phyloP scores from a whole-genome alignment of 1,140 invertebrate genomes.

The Archivesica marissinica region DNA sequence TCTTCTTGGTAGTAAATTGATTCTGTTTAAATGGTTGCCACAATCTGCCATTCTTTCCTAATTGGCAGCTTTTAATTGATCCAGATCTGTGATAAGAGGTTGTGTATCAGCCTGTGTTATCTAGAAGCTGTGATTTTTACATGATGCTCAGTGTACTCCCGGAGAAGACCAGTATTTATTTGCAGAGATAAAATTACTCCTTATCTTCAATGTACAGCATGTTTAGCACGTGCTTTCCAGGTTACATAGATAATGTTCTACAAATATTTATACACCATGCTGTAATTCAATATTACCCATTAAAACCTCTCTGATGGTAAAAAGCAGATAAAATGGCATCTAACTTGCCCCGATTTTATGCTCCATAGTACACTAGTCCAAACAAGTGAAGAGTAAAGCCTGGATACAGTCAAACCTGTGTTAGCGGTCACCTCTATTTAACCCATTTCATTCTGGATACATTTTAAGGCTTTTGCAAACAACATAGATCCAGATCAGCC shows the following conservation, averaged over 20 bases:
- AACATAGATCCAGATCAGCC: too few relatives aligned
- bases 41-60: slow-evolving; percentile 19
- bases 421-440: too few relatives aligned
- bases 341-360: too few relatives aligned
- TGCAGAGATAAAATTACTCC: slow-evolving; percentile 35
- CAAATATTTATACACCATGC: slow-evolving; percentile 54
- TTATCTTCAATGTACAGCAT: slow-evolving; percentile 28
- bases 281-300: slow-evolving; percentile 32
- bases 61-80: slow-evolving; percentile 59
- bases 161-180: slow-evolving; percentile 26
- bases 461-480: too few relatives aligned
- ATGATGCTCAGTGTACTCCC: neutral
- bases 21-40: neutral
- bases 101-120: slow-evolving; percentile 4
- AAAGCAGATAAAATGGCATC: too few relatives aligned
- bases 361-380: too few relatives aligned
- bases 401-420: too few relatives aligned
- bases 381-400: too few relatives aligned
- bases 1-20: neutral
- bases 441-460: too few relatives aligned
- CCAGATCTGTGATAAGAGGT: slow-evolving; percentile 22
- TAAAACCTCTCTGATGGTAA: neutral
- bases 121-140: slow-evolving; percentile 28
- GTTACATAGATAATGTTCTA: slow-evolving; percentile 26
- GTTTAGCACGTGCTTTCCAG: slow-evolving; percentile 3